Evolutionary conservation across 2,797 vertebrate species (phyloP).

Genomic region (Lutjanus campechanus): DNA sequence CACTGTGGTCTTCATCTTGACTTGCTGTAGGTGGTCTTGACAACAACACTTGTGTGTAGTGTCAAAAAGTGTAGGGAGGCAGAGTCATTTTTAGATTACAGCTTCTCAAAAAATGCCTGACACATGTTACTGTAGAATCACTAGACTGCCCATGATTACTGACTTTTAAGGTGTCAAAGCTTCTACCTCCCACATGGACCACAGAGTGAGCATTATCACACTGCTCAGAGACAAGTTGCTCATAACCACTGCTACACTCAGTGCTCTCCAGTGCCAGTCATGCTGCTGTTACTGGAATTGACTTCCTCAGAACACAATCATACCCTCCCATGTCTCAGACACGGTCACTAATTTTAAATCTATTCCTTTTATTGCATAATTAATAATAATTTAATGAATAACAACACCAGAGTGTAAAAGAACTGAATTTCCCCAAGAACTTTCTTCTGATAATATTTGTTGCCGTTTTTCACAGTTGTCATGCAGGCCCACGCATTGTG

Average conservation of each 20-base stretch:
- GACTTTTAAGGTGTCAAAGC: constrained; percentile 8
- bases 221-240: neutral
- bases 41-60: neutral
- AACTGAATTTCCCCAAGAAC: too few species aligned
- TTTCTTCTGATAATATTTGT: neutral
- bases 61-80: neutral
- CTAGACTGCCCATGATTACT: neutral
- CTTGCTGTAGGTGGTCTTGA: too few species aligned
- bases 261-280: neutral
- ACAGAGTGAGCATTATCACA: neutral
- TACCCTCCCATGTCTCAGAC: neutral
- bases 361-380: neutral
- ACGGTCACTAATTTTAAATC: neutral
- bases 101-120: neutral
- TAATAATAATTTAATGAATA: neutral
- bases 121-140: neutral
- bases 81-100: neutral
- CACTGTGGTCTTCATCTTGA: too few species aligned
- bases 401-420: too few species aligned
- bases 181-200: constrained; percentile 35
- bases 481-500: neutral
- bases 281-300: constrained; percentile 34
- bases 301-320: neutral
- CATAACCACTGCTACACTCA: constrained; percentile 12
- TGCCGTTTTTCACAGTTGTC: neutral